Conservation (phyloP, 1,140 invertebrate genomes). For the Drosophila kurseongensis region DNA sequence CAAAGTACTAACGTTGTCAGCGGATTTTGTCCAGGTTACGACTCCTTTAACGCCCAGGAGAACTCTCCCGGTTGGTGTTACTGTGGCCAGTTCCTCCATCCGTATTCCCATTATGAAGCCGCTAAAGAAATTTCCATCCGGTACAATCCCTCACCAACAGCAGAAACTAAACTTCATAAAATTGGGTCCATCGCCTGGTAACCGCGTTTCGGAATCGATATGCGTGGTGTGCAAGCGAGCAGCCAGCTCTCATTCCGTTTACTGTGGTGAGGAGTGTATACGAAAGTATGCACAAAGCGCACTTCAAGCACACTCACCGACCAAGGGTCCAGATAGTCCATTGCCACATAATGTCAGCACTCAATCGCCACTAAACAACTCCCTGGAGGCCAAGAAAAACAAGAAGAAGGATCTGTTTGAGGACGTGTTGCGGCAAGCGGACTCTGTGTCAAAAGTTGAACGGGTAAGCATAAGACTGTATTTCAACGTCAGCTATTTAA, state of each 20-base stretch:
- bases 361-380: conserved; percentile 8
- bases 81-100: conserved; percentile 9
- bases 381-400: conserved; percentile 67
- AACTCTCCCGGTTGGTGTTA: neutral
- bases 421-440: conserved; percentile 68
- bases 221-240: conserved; percentile 92
- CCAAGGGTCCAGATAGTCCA: conserved; percentile 37
- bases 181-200: conserved; percentile 18
- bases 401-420: conserved; percentile 77
- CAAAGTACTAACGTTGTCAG: conserved; percentile 20
- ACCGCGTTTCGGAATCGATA: conserved; percentile 8
- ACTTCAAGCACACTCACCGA: conserved; percentile 70
- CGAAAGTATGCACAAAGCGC: conserved; percentile 92
- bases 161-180: conserved; percentile 65
- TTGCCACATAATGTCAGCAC: conserved; percentile 4
- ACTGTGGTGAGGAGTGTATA: conserved; percentile 95
- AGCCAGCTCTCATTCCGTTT: conserved; percentile 90
- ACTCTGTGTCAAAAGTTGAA: conserved; percentile 82
- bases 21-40: conserved; percentile 9
- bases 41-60: conserved; percentile 10
- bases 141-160: conserved; percentile 31
- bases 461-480: conserved; percentile 84
- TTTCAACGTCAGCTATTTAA: neutral
- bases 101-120: conserved; percentile 21
- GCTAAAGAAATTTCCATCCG: conserved; percentile 11